phyloP scores from a whole-genome alignment of 2,797 vertebrate species.

The Myripristis murdjan region DNA sequence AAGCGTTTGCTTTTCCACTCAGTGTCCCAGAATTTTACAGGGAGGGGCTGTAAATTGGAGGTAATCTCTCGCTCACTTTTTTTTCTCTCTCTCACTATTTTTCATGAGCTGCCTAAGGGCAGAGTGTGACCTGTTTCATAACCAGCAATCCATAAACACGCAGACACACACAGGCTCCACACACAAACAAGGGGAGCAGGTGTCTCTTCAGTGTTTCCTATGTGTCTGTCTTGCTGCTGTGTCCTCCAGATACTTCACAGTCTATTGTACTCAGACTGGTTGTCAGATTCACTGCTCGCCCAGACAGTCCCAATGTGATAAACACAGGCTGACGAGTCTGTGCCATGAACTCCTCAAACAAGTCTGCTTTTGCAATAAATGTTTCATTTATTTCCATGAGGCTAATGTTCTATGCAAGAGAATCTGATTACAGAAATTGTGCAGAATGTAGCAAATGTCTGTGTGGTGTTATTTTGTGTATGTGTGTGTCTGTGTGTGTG shows the following conservation, averaged over 20 bases:
- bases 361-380: slow-evolving; percentile 19
- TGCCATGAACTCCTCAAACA: slow-evolving; percentile 8
- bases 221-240: slow-evolving; percentile 1
- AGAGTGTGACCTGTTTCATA: slow-evolving; percentile 70
- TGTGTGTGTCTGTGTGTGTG: not conserved
- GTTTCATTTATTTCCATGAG: slow-evolving; percentile 19
- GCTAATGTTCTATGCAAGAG: not conserved
- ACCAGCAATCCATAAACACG: slow-evolving; percentile 63
- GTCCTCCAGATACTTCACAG: not conserved
- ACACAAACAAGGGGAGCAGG: not conserved
- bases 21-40: slow-evolving; percentile 43
- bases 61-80: slow-evolving; percentile 48
- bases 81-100: slow-evolving; percentile 15
- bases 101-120: slow-evolving; percentile 52
- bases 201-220: slow-evolving; percentile 10
- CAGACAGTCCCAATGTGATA: slow-evolving; percentile 10
- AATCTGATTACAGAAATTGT: not conserved
- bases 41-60: slow-evolving; percentile 53
- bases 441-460: not conserved
- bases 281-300: slow-evolving; percentile 3
- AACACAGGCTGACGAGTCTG: not conserved
- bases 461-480: not conserved
- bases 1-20: slow-evolving; percentile 56
- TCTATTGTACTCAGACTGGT: not conserved
- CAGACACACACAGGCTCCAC: slow-evolving; percentile 31